Evolutionary conservation across 2,888 invertebrate genomes (phyloP).

Genomic region (Phyto melanocephala): DNA sequence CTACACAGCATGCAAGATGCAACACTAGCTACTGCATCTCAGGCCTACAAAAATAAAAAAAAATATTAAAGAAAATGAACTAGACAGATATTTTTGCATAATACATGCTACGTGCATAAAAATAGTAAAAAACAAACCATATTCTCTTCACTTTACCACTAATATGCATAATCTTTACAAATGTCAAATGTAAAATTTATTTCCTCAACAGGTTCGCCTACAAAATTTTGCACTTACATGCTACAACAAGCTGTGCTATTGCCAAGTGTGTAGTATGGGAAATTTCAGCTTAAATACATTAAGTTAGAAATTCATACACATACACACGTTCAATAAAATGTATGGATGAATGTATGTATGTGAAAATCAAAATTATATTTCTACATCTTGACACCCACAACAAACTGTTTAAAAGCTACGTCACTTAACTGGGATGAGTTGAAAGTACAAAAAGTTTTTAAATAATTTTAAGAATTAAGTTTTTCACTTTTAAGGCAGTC

Average conservation of each 20-base stretch:
- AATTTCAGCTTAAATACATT: background rate
- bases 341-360: too few relatives aligned
- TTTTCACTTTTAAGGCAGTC: too few relatives aligned
- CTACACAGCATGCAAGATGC: conserved; percentile 37
- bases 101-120: background rate
- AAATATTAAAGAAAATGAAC: background rate
- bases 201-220: conserved; percentile 65
- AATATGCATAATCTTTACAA: conserved; percentile 61
- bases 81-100: conserved; percentile 39
- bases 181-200: conserved; percentile 64
- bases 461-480: too few relatives aligned
- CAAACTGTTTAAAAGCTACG: conserved; percentile 34
- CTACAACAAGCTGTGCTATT: conserved; percentile 7
- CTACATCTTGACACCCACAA: conserved; percentile 50
- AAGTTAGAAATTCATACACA: background rate
- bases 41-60: background rate
- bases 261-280: background rate
- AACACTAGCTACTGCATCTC: conserved; percentile 24
- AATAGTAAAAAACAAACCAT: background rate
- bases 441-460: too few relatives aligned
- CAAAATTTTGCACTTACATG: conserved; percentile 34
- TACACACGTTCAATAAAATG: background rate
- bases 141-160: background rate
- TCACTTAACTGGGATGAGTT: too few relatives aligned
- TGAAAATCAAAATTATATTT: background rate